Evolutionary conservation across 2,888 invertebrate species (phyloP).

Genomic region (Tribolium freemani): DNA sequence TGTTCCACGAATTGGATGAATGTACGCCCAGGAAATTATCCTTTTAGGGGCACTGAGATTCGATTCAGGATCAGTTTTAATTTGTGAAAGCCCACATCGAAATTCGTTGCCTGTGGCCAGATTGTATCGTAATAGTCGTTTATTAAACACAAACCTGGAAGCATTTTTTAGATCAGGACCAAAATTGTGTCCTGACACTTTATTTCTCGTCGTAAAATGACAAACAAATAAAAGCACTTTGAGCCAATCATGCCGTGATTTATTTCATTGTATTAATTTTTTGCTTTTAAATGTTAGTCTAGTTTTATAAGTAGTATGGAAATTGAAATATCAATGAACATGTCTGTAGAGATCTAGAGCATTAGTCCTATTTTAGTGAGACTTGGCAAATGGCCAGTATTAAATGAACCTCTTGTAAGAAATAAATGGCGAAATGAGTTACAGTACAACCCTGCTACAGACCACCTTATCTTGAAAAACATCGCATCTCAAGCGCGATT

Average conservation of each 20-base stretch:
- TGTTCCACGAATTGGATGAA: constrained; percentile 9
- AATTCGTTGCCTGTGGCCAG: constrained; percentile 11
- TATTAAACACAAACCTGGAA: background rate
- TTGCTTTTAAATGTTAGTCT: too few species aligned
- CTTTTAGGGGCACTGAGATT: background rate
- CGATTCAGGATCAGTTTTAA: background rate
- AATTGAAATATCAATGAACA: constrained; percentile 20
- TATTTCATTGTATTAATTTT: background rate
- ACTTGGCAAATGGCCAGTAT: constrained; percentile 22
- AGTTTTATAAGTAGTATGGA: too few species aligned
- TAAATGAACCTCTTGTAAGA: constrained; percentile 33
- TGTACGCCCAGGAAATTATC: background rate
- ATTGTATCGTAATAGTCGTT: constrained; percentile 19
- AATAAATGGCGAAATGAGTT: constrained; percentile 31
- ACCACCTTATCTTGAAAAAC: background rate
- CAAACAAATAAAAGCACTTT: too few species aligned
- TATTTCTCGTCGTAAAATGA: background rate
- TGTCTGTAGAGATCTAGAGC: constrained; percentile 34
- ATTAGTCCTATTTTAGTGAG: constrained; percentile 38
- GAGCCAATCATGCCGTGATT: background rate
- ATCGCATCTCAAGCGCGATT: background rate
- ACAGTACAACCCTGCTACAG: background rate
- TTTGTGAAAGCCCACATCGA: background rate
- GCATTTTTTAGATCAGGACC: background rate
- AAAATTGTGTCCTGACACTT: too few species aligned